A percentile compares a stretch with the other conserved stretches of the same genome.
Conservation (phyloP, 2,797 vertebrate genomes). For the Allobates femoralis region DNA sequence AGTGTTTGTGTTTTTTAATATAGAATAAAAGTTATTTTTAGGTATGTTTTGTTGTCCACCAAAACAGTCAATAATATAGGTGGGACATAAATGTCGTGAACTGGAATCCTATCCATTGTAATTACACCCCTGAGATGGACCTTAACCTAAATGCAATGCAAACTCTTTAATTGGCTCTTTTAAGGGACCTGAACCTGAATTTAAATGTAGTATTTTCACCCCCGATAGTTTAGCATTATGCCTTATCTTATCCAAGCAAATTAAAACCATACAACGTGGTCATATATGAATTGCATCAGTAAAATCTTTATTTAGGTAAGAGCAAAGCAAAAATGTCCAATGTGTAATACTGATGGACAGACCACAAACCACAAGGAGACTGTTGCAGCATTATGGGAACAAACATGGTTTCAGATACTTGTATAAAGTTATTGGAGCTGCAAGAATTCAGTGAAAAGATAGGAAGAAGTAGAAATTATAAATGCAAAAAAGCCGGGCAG, state of each 20-base stretch:
- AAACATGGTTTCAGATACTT: not conserved
- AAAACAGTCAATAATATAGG: no score
- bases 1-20: no score
- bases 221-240: not conserved
- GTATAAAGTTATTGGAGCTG: not conserved
- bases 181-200: not conserved
- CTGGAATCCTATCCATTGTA: no score
- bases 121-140: not conserved
- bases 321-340: conserved; percentile 27
- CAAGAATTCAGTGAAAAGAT: not conserved
- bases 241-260: not conserved
- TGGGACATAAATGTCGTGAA: no score
- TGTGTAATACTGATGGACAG: not conserved
- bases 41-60: no score
- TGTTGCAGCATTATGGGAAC: not conserved
- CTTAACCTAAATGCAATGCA: not conserved
- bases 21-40: no score
- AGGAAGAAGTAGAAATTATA: not conserved
- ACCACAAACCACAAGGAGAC: conserved; percentile 16
- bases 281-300: conserved; percentile 25
- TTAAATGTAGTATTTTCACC: no score
- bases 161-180: not conserved
- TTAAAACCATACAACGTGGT: not conserved
- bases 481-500: not conserved
- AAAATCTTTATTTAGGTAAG: conserved; percentile 45